phyloP scores from a whole-genome alignment of 2,888 invertebrate genomes.

The Polylopha cassiicola region DNA sequence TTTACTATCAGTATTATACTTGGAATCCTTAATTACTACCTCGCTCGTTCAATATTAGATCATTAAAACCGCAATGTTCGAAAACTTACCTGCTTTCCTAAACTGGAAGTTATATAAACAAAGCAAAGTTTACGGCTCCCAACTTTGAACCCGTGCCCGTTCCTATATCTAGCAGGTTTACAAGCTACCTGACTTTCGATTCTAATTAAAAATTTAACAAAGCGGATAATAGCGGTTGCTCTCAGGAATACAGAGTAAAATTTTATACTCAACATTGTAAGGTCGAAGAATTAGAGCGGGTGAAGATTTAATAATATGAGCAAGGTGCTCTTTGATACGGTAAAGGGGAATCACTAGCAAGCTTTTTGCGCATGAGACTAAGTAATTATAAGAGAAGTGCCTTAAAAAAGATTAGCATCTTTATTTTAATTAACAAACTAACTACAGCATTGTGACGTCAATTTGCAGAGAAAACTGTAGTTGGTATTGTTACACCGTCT shows the following conservation, averaged over 20 bases:
- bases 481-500: too few species aligned
- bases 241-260: constrained; percentile 41
- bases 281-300: constrained; percentile 25
- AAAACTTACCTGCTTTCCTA: constrained; percentile 71
- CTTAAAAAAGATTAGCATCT: too few species aligned
- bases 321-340: constrained; percentile 19
- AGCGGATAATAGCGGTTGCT: constrained; percentile 51
- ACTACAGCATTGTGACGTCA: too few species aligned
- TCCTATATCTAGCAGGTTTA: constrained; percentile 59
- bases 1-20: constrained; percentile 61
- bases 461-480: too few species aligned
- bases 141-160: constrained; percentile 64
- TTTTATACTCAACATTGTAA: constrained; percentile 31
- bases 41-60: constrained; percentile 75
- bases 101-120: constrained; percentile 70
- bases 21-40: constrained; percentile 73
- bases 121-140: constrained; percentile 62
- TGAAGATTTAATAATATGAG: constrained; percentile 25
- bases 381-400: constrained; percentile 7
- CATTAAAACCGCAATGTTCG: constrained; percentile 75
- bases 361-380: constrained; percentile 15
- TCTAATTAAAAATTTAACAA: constrained; percentile 71
- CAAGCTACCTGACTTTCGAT: constrained; percentile 60
- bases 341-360: constrained; percentile 19
- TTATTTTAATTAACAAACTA: too few species aligned